Evolutionary conservation across 2,888 invertebrate genomes (phyloP).

Genomic region (Drosophila kambysellisi): DNA sequence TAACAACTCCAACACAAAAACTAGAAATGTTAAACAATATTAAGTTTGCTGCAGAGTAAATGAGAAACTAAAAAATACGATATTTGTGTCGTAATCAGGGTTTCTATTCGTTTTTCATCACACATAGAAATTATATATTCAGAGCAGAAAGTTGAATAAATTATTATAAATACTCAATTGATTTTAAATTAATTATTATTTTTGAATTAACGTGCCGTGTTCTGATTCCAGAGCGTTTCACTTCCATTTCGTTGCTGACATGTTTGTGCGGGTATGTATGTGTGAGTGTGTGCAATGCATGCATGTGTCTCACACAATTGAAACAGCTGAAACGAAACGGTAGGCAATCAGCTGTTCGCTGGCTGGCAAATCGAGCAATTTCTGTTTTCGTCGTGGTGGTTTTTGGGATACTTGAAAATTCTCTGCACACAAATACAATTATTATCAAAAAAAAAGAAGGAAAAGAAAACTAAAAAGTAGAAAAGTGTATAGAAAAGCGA

Average conservation of each 20-base stretch:
- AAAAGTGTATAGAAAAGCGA: conserved; percentile 11
- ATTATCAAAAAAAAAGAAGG: background rate
- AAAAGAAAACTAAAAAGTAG: conserved; percentile 4
- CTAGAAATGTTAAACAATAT: background rate
- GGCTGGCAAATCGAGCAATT: conserved; percentile 51
- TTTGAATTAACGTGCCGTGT: conserved; percentile 24
- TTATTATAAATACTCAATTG: conserved; percentile 13
- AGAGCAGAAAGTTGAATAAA: conserved; percentile 30
- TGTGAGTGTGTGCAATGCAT: background rate
- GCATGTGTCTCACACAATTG: background rate
- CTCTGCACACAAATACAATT: conserved; percentile 25
- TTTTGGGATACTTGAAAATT: conserved; percentile 56
- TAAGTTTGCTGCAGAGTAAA: background rate
- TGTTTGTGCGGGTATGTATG: background rate
- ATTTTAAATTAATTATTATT: background rate
- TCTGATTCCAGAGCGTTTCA: conserved; percentile 22
- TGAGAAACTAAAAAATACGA: background rate
- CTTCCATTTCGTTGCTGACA: conserved; percentile 7
- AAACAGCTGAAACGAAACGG: conserved; percentile 31
- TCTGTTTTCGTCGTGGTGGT: conserved; percentile 61
- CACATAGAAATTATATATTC: conserved; percentile 18
- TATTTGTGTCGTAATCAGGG: background rate
- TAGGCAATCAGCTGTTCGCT: conserved; percentile 47
- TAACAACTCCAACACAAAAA: background rate
- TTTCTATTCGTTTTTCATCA: conserved; percentile 21